phyloP scores from a whole-genome alignment of 2,888 invertebrate genomes.

The Polymixis lichenea region DNA sequence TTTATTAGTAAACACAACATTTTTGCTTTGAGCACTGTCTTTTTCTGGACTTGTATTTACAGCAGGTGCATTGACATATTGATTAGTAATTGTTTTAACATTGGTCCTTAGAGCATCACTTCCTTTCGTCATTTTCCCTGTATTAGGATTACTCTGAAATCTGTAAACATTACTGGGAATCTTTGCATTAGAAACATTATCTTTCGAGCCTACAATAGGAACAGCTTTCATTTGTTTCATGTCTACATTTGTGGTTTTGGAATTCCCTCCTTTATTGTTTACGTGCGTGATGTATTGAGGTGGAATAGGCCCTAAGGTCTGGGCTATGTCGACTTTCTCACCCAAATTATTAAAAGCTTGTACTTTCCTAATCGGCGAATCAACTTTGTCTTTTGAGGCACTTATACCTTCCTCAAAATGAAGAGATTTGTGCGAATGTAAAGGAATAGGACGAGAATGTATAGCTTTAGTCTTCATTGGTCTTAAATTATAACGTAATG shows the following conservation, averaged over 20 bases:
- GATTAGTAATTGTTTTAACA: background rate
- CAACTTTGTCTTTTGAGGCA: slow-evolving; percentile 24
- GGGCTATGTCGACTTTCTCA: slow-evolving; percentile 15
- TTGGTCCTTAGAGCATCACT: slow-evolving; percentile 13
- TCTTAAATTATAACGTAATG: slow-evolving; percentile 13
- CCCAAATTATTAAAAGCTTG: slow-evolving; percentile 10
- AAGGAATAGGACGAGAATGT: slow-evolving; percentile 10
- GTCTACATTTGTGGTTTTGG: slow-evolving; percentile 7
- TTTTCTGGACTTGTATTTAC: background rate
- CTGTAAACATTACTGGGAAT: slow-evolving; percentile 3
- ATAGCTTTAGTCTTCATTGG: slow-evolving; percentile 26
- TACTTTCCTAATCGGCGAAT: background rate
- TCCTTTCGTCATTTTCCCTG: background rate
- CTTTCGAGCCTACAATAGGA: slow-evolving; percentile 10
- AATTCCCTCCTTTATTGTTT: background rate
- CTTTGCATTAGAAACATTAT: slow-evolving; percentile 22
- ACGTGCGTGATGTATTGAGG: slow-evolving; percentile 20
- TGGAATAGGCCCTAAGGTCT: slow-evolving; percentile 34
- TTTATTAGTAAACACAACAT: slow-evolving; percentile 13
- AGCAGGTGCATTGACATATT: background rate
- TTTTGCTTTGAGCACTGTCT: background rate
- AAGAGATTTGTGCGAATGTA: background rate
- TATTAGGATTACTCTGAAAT: slow-evolving; percentile 36
- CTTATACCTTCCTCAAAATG: slow-evolving; percentile 10
- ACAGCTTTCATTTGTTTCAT: slow-evolving; percentile 10